phyloP scores from a whole-genome alignment of 2,797 vertebrate species.

The Platyrinchus mystaceus region DNA sequence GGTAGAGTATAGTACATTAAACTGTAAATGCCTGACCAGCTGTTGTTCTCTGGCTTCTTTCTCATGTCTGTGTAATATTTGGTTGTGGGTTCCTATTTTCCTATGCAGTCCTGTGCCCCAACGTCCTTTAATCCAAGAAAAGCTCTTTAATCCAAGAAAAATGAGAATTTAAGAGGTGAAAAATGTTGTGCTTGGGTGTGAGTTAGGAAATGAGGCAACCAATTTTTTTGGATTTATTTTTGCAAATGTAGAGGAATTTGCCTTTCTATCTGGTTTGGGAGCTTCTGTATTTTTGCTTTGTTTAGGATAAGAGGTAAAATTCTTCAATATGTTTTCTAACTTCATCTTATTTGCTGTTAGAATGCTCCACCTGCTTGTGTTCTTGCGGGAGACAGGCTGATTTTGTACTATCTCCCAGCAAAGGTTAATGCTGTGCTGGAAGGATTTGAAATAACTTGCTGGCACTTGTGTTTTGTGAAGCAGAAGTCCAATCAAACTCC shows the following conservation, averaged over 20 bases:
- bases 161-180: neutral
- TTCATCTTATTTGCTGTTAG: neutral
- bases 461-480: neutral
- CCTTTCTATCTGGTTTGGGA: neutral
- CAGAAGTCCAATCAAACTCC: neutral
- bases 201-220: neutral
- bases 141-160: neutral
- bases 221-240: neutral
- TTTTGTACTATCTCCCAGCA: neutral
- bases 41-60: neutral
- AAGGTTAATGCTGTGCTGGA: neutral
- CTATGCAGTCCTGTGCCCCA: neutral
- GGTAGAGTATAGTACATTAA: constrained; percentile 85
- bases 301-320: neutral
- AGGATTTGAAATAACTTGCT: neutral
- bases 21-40: neutral
- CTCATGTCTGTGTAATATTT: neutral
- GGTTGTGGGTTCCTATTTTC: neutral
- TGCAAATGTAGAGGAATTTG: neutral
- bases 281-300: neutral
- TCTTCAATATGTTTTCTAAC: neutral
- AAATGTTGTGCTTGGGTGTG: neutral
- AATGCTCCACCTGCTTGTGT: neutral
- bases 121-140: neutral
- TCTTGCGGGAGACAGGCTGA: neutral